Percentiles rank a stretch among this genome's conserved stretches.
Conservation (phyloP, 1,140 invertebrate genomes). For the Colletes gigas region DNA sequence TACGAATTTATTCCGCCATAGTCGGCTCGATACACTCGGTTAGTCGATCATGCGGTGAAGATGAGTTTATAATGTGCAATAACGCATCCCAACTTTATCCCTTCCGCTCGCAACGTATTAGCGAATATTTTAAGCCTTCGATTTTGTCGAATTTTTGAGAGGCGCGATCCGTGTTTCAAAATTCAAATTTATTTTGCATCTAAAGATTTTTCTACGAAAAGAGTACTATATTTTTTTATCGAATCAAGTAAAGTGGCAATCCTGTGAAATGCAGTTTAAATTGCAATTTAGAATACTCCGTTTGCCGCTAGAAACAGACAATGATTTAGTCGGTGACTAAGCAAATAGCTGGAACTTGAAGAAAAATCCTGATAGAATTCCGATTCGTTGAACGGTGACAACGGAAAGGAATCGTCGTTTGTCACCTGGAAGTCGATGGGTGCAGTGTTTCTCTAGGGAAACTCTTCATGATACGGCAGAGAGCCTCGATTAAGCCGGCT, state of each 20-base stretch:
- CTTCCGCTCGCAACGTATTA: not conserved
- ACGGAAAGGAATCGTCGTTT: not conserved
- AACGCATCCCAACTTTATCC: not conserved
- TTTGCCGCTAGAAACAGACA: too few relatives aligned
- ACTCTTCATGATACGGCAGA: conserved; percentile 26
- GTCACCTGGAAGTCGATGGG: conserved; percentile 28
- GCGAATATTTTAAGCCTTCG: conserved; percentile 1
- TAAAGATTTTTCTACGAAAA: too few relatives aligned
- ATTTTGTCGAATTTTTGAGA: not conserved
- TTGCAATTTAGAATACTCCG: too few relatives aligned
- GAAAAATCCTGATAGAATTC: not conserved
- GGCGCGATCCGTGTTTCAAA: too few relatives aligned
- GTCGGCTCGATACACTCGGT: conserved; percentile 1
- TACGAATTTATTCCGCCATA: not conserved
- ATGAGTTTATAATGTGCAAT: conserved; percentile 13
- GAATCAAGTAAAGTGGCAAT: too few relatives aligned
- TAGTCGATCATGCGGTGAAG: conserved; percentile 5
- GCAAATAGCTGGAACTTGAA: too few relatives aligned
- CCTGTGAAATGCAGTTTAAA: too few relatives aligned
- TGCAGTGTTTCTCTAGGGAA: conserved; percentile 20
- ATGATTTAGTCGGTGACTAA: too few relatives aligned
- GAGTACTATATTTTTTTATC: too few relatives aligned
- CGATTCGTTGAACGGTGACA: not conserved
- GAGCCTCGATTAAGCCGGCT: conserved; percentile 33
- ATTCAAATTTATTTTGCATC: too few relatives aligned